Evolutionary conservation across 2,888 invertebrate genomes (phyloP).

Genomic region (Thyatira batis): DNA sequence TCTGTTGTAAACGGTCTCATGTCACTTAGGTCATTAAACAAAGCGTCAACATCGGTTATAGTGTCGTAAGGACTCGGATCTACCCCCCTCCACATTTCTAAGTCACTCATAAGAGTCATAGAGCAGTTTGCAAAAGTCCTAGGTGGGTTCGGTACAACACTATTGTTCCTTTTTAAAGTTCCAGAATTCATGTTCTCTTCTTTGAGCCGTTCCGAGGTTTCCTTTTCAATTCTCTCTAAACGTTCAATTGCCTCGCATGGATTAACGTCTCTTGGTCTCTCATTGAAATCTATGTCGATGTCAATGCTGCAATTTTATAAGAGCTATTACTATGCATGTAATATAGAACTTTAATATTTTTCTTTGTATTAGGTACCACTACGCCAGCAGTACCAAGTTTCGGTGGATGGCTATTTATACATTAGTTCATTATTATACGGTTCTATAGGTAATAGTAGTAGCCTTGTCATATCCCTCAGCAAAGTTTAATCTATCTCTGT

Average conservation of each 20-base stretch:
- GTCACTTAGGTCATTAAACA: slow-evolving; percentile 23
- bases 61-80: slow-evolving; percentile 13
- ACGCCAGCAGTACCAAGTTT: too few relatives aligned
- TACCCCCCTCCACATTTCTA: slow-evolving; percentile 37
- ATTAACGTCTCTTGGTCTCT: slow-evolving; percentile 51
- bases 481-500: too few relatives aligned
- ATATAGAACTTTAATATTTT: too few relatives aligned
- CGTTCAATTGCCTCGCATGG: slow-evolving; percentile 63
- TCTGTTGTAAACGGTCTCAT: slow-evolving; percentile 8
- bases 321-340: neutral
- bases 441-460: too few relatives aligned
- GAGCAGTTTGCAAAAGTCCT: slow-evolving; percentile 18
- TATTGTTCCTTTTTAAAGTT: slow-evolving; percentile 5
- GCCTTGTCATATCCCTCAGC: too few relatives aligned
- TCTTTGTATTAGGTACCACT: too few relatives aligned
- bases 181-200: slow-evolving; percentile 23
- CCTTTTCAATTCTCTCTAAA: slow-evolving; percentile 68
- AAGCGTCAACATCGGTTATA: slow-evolving; percentile 11
- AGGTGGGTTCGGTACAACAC: slow-evolving; percentile 11
- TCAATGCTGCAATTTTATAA: slow-evolving; percentile 57
- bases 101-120: slow-evolving; percentile 34
- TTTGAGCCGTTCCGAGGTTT: slow-evolving; percentile 60
- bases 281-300: slow-evolving; percentile 63
- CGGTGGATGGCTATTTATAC: too few relatives aligned
- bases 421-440: too few relatives aligned